These are phyloP conservation scores for Atethmia centrago DNA, from an alignment of 2,888 invertebrate species.

Conservation along the genomic window DNA sequence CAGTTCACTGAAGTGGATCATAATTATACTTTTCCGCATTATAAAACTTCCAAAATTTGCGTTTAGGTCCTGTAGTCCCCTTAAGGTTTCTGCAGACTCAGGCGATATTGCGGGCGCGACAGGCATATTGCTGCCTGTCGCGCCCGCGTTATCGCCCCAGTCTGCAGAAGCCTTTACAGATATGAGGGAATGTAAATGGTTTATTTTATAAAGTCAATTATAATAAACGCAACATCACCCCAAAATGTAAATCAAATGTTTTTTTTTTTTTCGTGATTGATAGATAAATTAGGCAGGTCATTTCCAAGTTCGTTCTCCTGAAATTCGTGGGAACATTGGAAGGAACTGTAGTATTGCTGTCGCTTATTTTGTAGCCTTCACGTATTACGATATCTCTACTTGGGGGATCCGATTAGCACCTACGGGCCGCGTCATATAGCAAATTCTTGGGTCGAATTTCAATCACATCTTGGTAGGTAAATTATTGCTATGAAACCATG, in stretches of 20 bases:
- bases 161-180: too few species aligned
- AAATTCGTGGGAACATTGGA: background rate
- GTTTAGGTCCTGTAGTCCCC: too few species aligned
- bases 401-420: background rate
- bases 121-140: too few species aligned
- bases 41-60: too few species aligned
- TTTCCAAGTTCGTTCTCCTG: background rate
- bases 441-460: constrained; percentile 9
- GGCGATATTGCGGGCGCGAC: too few species aligned
- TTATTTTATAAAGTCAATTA: background rate
- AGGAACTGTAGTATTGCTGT: background rate
- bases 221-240: background rate
- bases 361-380: background rate
- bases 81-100: too few species aligned
- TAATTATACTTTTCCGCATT: too few species aligned
- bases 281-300: background rate
- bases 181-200: background rate
- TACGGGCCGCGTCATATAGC: background rate
- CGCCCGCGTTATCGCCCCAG: too few species aligned
- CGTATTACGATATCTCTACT: background rate
- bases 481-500: too few species aligned
- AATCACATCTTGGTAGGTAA: constrained; percentile 5
- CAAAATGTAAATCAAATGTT: background rate
- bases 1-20: too few species aligned
- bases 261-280: background rate